Base-by-base conservation (phyloP, 2,888 invertebrate species). In the Orthonevra nobilis region DNA sequence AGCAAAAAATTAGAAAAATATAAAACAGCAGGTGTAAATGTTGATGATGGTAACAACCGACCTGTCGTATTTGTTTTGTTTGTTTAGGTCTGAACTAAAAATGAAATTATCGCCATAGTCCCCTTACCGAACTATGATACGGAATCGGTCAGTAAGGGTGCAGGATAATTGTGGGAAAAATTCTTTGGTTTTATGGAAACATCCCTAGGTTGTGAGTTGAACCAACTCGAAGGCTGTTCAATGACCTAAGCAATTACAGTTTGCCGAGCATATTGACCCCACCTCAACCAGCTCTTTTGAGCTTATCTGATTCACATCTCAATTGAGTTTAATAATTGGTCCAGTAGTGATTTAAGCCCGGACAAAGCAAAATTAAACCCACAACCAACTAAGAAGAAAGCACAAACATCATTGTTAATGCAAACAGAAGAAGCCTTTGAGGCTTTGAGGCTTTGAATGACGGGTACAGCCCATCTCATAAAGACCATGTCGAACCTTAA, bases 291-390 rank as follows among this genome's bases (percentile, higher is more conserved):
- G n/a, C n/a, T n/a, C n/a, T n/a, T n/a, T n/a, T n/a, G n/a, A n/a
- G n/a, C n/a, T n/a, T n/a, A n/a, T n/a, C 60, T 34, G 38, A 58
- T 58, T 54, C 30, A 1, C 10, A 30, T 36, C 58, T 66, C 10
- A 63, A 60, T 52, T 23, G 20, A 60, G 66, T 79, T 79, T 79
- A 79, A 79, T 79, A 72, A 72, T n/a, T 72, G 69, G 30, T 26
- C 66, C 32, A 3, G 63, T 36, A 50, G n/a, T 58, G 52, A 70
- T 64, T 44, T 44, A 28, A n/a, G n/a, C n/a, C n/a, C n/a, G n/a
- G 20, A 64, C 58, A 77, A 69, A 58, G 15, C 48, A 34, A 54
- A 56, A 61, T 69, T 56, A 48, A 63, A 63, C 44, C 40, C 52
- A 68, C 36, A 46, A 38, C 48, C 15, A 17, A 23, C 38, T 30